Evolutionary conservation across 2,113 vertebrate genomes (phyloP).

Genomic region (rabbit (Oryctolagus cuniculus)): mOryCun1.1 NC_091444.1:59089001-59089500

Average conservation of each 20-base stretch:
- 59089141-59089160: no score
- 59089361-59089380: background rate
- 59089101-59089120: rapidly evolving
- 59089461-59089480: background rate
- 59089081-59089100: background rate
- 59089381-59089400: no score
- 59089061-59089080: background rate
- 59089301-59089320: background rate
- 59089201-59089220: background rate
- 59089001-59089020: background rate
- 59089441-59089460: rapidly evolving
- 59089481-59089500: no score
- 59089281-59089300: no score
- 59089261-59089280: background rate
- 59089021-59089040: background rate
- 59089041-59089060: background rate
- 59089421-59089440: background rate
- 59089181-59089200: rapidly evolving
- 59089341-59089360: background rate
- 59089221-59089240: background rate
- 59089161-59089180: background rate
- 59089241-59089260: background rate
- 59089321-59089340: background rate
- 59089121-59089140: background rate
- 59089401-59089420: background rate